Evolutionary conservation across 2,113 vertebrate species (phyloP).

Genomic region (Ia io): DNA sequence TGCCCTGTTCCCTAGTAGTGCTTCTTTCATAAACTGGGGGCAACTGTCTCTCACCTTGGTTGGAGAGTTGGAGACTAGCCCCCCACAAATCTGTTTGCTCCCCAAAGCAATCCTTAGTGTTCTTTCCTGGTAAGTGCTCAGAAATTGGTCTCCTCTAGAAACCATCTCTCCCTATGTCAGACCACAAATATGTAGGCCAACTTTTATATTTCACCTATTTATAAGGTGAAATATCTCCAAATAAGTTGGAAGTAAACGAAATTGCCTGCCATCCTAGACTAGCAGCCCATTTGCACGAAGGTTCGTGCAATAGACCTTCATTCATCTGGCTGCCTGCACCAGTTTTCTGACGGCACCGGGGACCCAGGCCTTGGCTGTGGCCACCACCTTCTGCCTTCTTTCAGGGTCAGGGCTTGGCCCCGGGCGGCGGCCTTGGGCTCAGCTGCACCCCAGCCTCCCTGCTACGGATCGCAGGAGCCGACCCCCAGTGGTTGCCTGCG

Average conservation of each 20-base stretch:
- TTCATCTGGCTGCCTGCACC: too few relatives aligned
- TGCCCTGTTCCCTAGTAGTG: not conserved
- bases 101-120: not conserved
- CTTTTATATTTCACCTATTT: not conserved
- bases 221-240: constrained; percentile 38
- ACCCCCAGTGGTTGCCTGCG: too few relatives aligned
- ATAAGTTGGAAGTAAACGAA: not conserved
- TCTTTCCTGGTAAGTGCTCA: not conserved
- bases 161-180: not conserved
- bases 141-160: not conserved
- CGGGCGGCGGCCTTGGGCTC: too few relatives aligned
- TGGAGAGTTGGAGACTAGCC: not conserved
- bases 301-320: too few relatives aligned
- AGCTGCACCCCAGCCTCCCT: too few relatives aligned
- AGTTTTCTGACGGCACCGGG: too few relatives aligned
- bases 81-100: not conserved
- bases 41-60: not conserved
- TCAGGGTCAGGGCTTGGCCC: too few relatives aligned
- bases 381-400: too few relatives aligned
- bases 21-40: not conserved
- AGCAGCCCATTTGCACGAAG: too few relatives aligned
- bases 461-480: too few relatives aligned
- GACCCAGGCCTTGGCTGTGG: too few relatives aligned
- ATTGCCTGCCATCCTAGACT: not conserved
- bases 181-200: not conserved